Conservation (phyloP, 2,797 vertebrate species). For the Acipenser oxyrinchus region DNA sequence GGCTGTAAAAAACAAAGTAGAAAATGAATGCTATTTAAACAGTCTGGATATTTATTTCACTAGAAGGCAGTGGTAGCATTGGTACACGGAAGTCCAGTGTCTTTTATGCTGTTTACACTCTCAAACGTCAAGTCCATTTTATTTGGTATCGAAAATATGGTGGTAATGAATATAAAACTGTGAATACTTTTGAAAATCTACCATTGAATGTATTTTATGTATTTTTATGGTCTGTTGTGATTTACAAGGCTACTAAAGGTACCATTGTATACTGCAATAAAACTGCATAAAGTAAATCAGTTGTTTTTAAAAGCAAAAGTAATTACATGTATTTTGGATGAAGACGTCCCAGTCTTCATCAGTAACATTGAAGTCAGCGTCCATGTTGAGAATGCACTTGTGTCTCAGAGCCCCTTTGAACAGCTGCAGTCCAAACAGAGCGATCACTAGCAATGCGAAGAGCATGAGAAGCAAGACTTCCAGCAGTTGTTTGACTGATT, state of each 20-base stretch:
- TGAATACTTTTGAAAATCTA: too few relatives aligned
- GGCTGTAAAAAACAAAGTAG: slow-evolving; percentile 7
- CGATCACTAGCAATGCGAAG: slow-evolving; percentile 15
- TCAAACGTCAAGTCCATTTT: not conserved
- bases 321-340: slow-evolving; percentile 18
- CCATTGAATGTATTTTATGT: too few relatives aligned
- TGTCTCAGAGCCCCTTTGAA: slow-evolving; percentile 18
- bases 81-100: not conserved
- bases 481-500: slow-evolving; percentile 13
- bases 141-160: too few relatives aligned
- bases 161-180: too few relatives aligned
- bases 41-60: not conserved
- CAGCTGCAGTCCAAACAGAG: slow-evolving; percentile 18
- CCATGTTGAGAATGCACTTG: slow-evolving; percentile 9
- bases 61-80: not conserved
- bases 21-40: not conserved
- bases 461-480: slow-evolving; percentile 18
- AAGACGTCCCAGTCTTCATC: slow-evolving; percentile 11
- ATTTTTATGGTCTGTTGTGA: too few relatives aligned
- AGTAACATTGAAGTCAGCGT: slow-evolving; percentile 7
- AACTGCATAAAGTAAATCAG: too few relatives aligned
- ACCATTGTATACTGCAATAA: too few relatives aligned
- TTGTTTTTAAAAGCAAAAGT: not conserved
- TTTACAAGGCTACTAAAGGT: too few relatives aligned
- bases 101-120: not conserved